A percentile compares a stretch with the other conserved stretches of the same genome.
phyloP scores from a whole-genome alignment of 2,113 vertebrate species.

The Psettodes erumei region DNA sequence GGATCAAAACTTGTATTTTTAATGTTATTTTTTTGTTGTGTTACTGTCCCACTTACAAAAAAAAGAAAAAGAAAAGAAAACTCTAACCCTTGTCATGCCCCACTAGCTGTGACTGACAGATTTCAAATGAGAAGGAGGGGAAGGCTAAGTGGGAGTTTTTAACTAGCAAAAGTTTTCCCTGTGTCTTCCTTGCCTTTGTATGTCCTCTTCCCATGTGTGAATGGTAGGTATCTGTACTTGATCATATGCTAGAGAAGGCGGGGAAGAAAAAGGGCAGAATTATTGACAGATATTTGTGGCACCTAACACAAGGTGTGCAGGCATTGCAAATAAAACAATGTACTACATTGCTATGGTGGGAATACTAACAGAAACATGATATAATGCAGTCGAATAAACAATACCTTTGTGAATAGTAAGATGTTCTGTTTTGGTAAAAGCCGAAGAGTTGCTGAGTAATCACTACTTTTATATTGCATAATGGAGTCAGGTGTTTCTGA shows the following conservation, averaged over 20 bases:
- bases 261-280: conserved; percentile 29
- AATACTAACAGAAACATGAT: background rate
- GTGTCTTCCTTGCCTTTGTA: conserved; percentile 98
- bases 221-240: conserved; percentile 99
- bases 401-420: background rate
- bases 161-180: conserved; percentile 97
- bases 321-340: background rate
- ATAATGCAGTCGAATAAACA: background rate
- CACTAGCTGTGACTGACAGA: conserved; percentile 66
- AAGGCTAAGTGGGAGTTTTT: conserved; percentile 74
- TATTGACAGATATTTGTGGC: conserved; percentile 10
- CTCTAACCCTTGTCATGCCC: conserved; percentile 69
- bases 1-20: conserved; percentile 85
- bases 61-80: conserved; percentile 56
- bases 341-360: background rate
- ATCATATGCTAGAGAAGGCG: conserved; percentile 92
- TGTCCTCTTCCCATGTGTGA: conserved; percentile 98
- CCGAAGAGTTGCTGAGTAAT: background rate
- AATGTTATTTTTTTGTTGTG: conserved; percentile 57
- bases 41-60: conserved; percentile 72
- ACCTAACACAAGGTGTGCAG: background rate
- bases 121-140: conserved; percentile 66
- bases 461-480: background rate
- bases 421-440: background rate
- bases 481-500: background rate